Base-by-base conservation (phyloP, 2,113 vertebrate genomes). In the Aspiorhynchus laticeps region DNA sequence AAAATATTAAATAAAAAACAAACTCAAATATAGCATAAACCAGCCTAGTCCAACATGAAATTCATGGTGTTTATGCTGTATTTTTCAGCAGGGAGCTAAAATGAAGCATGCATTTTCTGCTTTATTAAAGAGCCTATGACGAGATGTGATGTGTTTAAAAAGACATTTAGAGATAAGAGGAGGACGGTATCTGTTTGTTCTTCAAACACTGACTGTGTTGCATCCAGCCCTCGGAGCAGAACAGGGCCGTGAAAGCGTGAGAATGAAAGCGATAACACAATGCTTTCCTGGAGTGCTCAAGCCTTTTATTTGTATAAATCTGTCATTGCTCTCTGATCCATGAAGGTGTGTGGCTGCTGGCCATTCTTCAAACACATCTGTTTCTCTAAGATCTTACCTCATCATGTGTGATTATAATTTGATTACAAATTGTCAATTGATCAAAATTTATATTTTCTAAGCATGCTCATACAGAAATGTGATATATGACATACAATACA, bases 91-190 rank as follows among this genome's bases (percentile, higher is more conserved):
- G 38, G 24, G 36, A n/a, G 38, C 38, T 6, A 43, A 24, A 43
- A 2, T 74, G 73, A 75, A 75, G 24, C 69, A 43, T 75, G 73
- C 51, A 33, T 19, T 38, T 63, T 7, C 56, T 46, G 59, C 84
- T 9, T 48, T 51, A 78, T 78, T 63, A 85, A 63, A 85, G 4
- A 79, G 19, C 33, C 43, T 61, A 69, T 28, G 31, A 77, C 9
- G 84, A 67, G 67, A 12, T 46, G 56, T 78, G 61, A 77, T 21
- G 14, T 85, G 84, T 63, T 67, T 65, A 77, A 78, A 85, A 74
- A 71, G 74, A 61, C 71, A 43, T 85, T 76, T 76, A 3, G 53
- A 85, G 75, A 85, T 85, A 69, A 85, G 84, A 85, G 75, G 4
- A 7, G 63, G 74, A 21, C 33, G 43, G 41, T 28, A 79, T 77